These are phyloP conservation scores for Chrysomela aeneicollis DNA, from an alignment of 2,888 invertebrate genomes.

Conservation along the genomic window DNA sequence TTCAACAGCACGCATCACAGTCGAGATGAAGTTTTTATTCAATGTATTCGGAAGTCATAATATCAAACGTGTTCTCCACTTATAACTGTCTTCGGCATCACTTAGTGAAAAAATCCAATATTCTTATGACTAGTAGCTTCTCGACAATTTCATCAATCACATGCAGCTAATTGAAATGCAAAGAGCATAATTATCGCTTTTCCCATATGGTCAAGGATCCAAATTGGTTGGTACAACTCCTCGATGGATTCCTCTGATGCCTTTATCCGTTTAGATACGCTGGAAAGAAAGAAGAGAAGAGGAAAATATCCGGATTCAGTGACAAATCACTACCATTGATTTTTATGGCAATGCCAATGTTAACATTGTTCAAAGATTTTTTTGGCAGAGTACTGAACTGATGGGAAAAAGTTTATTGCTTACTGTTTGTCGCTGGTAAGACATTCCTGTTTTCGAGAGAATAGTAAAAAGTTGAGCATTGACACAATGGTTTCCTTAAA, in stretches of 20 bases:
- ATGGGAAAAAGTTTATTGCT: conserved; percentile 50
- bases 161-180: conserved; percentile 31
- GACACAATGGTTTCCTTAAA: conserved; percentile 57
- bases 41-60: background rate
- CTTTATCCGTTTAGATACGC: conserved; percentile 38
- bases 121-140: background rate
- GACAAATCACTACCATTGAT: conserved; percentile 51
- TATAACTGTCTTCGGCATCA: background rate
- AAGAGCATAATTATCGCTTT: conserved; percentile 29
- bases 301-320: conserved; percentile 40
- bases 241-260: conserved; percentile 40
- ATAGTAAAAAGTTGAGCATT: conserved; percentile 52
- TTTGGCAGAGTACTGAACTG: conserved; percentile 38
- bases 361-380: conserved; percentile 43
- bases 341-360: conserved; percentile 48
- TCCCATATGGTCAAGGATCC: conserved; percentile 36
- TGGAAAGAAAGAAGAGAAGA: conserved; percentile 15
- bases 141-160: conserved; percentile 32
- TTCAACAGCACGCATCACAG: background rate
- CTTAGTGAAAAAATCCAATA: conserved; percentile 3
- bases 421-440: conserved; percentile 48
- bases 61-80: background rate
- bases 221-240: conserved; percentile 29
- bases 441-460: conserved; percentile 51
- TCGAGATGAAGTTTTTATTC: background rate